A percentile compares a stretch with the other conserved stretches of the same genome.
Conservation (phyloP, 2,113 vertebrate species). For the Plecotus auritus region DNA sequence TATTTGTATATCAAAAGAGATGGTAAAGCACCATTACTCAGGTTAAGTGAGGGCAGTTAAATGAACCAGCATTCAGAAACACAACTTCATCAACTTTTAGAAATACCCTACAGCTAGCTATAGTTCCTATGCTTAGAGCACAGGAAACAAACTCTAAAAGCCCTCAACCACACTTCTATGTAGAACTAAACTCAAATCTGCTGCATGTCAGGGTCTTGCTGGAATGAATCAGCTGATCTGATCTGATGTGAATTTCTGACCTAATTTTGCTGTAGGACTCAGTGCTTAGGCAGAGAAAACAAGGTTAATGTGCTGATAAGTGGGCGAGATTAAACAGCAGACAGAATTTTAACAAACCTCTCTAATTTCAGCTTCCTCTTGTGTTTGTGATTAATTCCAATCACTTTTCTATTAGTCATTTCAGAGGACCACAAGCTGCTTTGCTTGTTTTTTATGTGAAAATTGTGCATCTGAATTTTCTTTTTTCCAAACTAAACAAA, state of each 20-base stretch:
- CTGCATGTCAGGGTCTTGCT: slow-evolving; percentile 63
- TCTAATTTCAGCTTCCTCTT: slow-evolving; percentile 51
- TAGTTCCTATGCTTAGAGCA: not conserved
- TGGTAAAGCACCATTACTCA: not conserved
- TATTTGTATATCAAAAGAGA: not conserved
- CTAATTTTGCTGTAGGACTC: slow-evolving; percentile 79
- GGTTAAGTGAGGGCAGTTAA: not conserved
- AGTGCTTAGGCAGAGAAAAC: slow-evolving; percentile 73
- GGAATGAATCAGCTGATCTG: slow-evolving; percentile 76
- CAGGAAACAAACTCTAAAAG: not conserved
- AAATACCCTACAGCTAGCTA: not conserved
- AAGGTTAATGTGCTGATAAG: slow-evolving; percentile 79
- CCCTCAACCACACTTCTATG: not conserved
- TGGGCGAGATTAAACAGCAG: slow-evolving; percentile 61
- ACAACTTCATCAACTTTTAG: not conserved
- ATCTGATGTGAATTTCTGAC: slow-evolving; percentile 83
- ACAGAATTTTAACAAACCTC: slow-evolving; percentile 48
- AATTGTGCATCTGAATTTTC: slow-evolving; percentile 31
- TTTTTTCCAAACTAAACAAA: not conserved
- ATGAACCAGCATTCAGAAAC: not conserved
- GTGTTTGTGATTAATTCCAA: slow-evolving; percentile 54
- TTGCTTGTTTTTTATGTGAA: slow-evolving; percentile 45
- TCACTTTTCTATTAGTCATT: slow-evolving; percentile 51
- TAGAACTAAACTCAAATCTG: not conserved
- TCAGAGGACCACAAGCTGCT: slow-evolving; percentile 24